Evolutionary conservation across 2,888 invertebrate species (phyloP).

Genomic region (Euclidia mi): DNA sequence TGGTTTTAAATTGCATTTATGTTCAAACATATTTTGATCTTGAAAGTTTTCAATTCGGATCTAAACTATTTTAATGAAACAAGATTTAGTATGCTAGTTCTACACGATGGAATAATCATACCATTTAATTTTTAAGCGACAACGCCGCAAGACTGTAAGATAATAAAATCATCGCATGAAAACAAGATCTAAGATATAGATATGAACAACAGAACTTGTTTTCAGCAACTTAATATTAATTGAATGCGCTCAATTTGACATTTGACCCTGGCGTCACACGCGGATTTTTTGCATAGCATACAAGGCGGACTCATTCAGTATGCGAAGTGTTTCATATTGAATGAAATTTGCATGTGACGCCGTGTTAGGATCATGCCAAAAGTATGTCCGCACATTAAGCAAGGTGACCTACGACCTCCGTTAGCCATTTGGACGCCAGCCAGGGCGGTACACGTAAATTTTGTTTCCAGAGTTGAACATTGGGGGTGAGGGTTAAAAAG

Average conservation of each 20-base stretch:
- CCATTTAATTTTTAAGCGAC: too few species aligned
- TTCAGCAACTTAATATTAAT: too few species aligned
- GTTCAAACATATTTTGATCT: too few species aligned
- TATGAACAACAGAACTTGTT: too few species aligned
- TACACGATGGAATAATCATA: too few species aligned
- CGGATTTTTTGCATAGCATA: slow-evolving; percentile 48
- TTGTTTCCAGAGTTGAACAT: slow-evolving; percentile 71
- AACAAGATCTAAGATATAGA: too few species aligned
- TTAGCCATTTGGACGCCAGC: slow-evolving; percentile 78
- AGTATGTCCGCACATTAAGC: slow-evolving; percentile 78
- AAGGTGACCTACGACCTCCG: slow-evolving; percentile 79
- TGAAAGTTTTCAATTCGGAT: too few species aligned
- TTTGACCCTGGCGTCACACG: slow-evolving; percentile 49
- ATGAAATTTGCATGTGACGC: slow-evolving; percentile 66
- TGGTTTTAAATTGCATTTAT: too few species aligned
- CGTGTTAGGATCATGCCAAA: slow-evolving; percentile 62
- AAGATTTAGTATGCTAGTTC: too few species aligned
- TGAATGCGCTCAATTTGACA: slow-evolving; percentile 62
- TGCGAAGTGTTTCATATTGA: slow-evolving; percentile 65
- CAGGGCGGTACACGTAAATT: slow-evolving; percentile 75
- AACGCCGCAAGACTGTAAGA: too few species aligned
- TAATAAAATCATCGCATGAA: too few species aligned
- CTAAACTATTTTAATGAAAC: too few species aligned
- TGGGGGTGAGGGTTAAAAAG: slow-evolving; percentile 70
- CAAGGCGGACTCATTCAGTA: slow-evolving; percentile 56